Percentiles rank a stretch among this genome's conserved stretches.
These are phyloP conservation scores for Furnarius figulus DNA, from an alignment of 2,113 vertebrate genomes.

Conservation along the genomic window DNA sequence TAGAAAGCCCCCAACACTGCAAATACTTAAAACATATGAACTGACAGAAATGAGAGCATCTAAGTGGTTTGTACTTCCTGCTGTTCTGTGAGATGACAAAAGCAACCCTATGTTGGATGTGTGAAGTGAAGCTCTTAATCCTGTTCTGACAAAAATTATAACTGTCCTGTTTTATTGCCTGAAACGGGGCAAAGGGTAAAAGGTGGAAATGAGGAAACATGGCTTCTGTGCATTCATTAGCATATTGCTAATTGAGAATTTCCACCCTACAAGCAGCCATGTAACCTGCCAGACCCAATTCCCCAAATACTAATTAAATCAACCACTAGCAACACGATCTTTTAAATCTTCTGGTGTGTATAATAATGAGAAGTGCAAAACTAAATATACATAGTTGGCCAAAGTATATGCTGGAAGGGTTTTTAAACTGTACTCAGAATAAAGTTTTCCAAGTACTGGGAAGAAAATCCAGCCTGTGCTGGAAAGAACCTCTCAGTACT, in stretches of 20 bases:
- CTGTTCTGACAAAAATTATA: background rate
- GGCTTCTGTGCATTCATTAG: constrained; percentile 23
- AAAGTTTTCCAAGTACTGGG: background rate
- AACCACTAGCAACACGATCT: background rate
- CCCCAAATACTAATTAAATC: constrained; percentile 51
- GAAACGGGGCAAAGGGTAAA: constrained; percentile 33
- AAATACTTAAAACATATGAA: background rate
- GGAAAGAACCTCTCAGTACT: background rate
- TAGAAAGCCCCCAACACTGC: background rate
- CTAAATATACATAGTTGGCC: background rate
- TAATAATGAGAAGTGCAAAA: background rate
- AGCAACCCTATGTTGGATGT: background rate
- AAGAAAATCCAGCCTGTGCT: background rate
- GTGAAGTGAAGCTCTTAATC: constrained; percentile 23
- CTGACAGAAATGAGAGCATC: background rate
- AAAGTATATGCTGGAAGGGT: background rate
- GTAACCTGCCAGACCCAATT: constrained; percentile 23
- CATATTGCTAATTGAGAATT: constrained; percentile 51
- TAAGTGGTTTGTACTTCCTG: background rate
- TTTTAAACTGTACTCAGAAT: background rate
- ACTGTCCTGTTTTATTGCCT: background rate
- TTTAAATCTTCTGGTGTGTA: background rate
- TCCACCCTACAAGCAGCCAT: background rate
- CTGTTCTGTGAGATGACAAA: background rate
- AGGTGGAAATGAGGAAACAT: constrained; percentile 49